Conservation (phyloP, 2,113 vertebrate genomes). For the Petaurus breviceps region DNA sequence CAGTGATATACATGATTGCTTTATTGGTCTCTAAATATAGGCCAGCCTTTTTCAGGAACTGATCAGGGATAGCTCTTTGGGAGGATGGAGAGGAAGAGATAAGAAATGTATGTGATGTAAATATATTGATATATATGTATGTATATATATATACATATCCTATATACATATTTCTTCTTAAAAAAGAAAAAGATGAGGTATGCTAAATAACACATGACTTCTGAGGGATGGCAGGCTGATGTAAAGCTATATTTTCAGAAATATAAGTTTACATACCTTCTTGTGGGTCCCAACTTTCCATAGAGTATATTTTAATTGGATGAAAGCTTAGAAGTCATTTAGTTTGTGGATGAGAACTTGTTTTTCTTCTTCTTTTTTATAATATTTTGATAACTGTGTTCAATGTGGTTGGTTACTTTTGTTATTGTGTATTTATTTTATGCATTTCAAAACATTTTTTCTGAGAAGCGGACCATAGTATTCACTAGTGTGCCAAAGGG, state of each 20-base stretch:
- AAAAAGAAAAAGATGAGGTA: neutral
- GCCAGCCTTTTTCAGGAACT: neutral
- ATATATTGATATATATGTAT: too few relatives aligned
- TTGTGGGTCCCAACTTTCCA: neutral
- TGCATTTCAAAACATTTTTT: neutral
- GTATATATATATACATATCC: too few relatives aligned
- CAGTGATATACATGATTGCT: neutral
- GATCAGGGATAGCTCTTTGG: neutral
- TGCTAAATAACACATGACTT: neutral
- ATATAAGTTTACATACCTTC: neutral
- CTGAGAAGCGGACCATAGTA: neutral
- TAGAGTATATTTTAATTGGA: neutral
- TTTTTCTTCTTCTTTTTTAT: neutral
- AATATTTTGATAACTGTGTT: neutral
- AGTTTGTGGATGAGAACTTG: neutral
- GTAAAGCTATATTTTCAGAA: neutral
- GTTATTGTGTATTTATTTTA: neutral
- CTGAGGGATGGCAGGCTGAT: neutral
- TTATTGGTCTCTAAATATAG: neutral
- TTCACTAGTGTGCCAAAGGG: neutral
- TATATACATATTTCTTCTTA: neutral
- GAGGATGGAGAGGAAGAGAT: neutral
- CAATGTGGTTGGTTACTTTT: neutral
- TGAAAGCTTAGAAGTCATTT: neutral
- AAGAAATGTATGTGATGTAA: neutral